These are phyloP conservation scores for Peromyscus eremicus DNA, from an alignment of 2,797 vertebrate species.

Conservation along the genomic window DNA sequence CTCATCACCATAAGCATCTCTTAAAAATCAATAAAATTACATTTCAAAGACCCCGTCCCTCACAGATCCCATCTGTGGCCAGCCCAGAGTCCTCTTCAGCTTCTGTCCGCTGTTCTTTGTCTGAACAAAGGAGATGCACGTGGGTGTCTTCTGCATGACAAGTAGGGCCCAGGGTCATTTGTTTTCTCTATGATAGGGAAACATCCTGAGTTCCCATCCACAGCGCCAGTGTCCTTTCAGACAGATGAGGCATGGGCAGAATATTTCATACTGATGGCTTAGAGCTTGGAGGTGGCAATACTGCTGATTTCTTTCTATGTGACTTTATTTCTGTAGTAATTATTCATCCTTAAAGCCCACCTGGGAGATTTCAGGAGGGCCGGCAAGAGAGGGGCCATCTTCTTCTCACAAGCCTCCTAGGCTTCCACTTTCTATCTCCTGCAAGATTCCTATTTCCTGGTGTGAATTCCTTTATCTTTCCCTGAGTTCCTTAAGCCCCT, in stretches of 20 bases:
- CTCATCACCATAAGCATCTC: not conserved
- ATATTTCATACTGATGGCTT: conserved; percentile 61
- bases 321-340: conserved; percentile 37
- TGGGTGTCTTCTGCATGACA: not conserved
- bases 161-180: not conserved
- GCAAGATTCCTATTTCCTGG: not conserved
- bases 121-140: not conserved
- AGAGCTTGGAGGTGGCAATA: not conserved
- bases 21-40: conserved; percentile 37
- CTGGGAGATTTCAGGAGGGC: not conserved
- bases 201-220: not conserved
- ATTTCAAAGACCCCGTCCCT: not conserved
- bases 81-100: not conserved
- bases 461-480: conserved; percentile 78
- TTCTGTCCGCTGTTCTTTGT: not conserved
- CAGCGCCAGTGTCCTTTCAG: not conserved
- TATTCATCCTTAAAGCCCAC: conserved; percentile 52
- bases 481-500: not conserved
- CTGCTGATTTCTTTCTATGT: conserved; percentile 61
- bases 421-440: not conserved
- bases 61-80: not conserved
- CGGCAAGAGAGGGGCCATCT: not conserved
- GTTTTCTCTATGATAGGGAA: conserved; percentile 42
- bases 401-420: not conserved
- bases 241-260: not conserved